These are phyloP conservation scores for Lophotis ruficrista DNA, from an alignment of 2,113 vertebrate genomes.

Conservation along the genomic window DNA sequence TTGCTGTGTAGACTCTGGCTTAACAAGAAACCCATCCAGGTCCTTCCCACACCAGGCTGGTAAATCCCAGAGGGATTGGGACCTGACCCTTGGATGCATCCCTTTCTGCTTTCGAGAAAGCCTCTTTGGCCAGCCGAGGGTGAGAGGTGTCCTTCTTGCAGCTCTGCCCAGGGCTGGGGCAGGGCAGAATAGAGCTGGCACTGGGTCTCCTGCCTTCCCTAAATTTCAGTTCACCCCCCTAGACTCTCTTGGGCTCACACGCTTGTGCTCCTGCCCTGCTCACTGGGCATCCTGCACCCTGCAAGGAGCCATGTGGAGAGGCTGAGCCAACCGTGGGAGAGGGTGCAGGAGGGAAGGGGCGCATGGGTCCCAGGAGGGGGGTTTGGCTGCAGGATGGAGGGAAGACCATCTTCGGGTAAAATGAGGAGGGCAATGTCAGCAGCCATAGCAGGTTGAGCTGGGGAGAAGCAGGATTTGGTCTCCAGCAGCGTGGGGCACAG, in stretches of 20 bases:
- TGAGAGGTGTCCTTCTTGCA: neutral
- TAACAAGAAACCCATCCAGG: neutral
- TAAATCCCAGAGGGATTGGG: neutral
- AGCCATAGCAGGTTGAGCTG: neutral
- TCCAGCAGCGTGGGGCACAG: accelerated
- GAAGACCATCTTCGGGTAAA: neutral
- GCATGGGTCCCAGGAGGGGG: neutral
- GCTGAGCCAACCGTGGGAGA: accelerated
- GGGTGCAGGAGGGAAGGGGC: neutral
- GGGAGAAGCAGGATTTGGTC: neutral
- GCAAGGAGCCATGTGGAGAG: neutral
- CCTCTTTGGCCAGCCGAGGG: neutral
- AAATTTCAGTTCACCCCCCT: neutral
- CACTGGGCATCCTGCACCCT: neutral
- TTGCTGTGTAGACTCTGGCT: neutral
- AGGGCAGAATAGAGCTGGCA: neutral
- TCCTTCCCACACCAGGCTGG: neutral
- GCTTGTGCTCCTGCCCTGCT: neutral
- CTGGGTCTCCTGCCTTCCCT: neutral
- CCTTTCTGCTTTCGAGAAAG: neutral
- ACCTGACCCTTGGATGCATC: neutral
- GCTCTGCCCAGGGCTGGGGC: neutral
- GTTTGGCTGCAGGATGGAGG: neutral
- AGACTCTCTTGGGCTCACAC: neutral
- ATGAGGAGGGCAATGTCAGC: neutral